Evolutionary conservation across 1,140 invertebrate species (phyloP), one percentile per base, ranked within the genome.

Genomic region (Holotrichia oblita): DNA sequence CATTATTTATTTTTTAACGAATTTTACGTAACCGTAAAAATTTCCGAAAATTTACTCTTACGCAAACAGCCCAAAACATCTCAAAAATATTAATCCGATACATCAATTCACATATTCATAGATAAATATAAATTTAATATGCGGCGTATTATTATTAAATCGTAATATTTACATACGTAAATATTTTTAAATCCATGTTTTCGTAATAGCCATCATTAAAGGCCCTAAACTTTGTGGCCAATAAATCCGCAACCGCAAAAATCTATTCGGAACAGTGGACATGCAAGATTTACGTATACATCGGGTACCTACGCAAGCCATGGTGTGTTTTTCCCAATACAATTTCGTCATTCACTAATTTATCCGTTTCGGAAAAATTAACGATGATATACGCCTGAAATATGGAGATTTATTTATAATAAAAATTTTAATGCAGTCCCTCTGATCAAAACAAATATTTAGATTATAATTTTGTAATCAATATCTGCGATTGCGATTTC

Each of bases 391-490:
- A 48, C 44, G 44, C 17, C 2, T 64, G 24, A 64, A 64, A 64
- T 64, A 64, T 64, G 20, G 4, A 22, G 22, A 24, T 64, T 64
- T 64, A 64, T 64, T 64, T 64, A 22, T 64, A 64, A 64, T 64
- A 64, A 64, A n/a, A 64, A 64, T 64, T 64, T 64, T 64, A 64
- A 64, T 64, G 22, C 10, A 6, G n/a, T n/a, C 61, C 9, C 17
- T 20, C 61, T 22, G 12, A n/a, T n/a, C 9, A 64, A 64, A 64
- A 64, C 61, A 64, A 64, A 64, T 64, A 22, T 64, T 64, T 64
- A 64, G 12, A 9, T 64, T 64, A 64, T 64, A 64, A 64, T 64
- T 8, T 6, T n/a, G 44, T 14, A 48, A 48, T n/a, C 8, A 12
- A 6, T n/a, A n/a, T n/a, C n/a, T n/a, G n/a, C n/a, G n/a, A n/a